Evolutionary conservation across 2,113 vertebrate genomes (phyloP), one percentile per base, ranked within the genome.

Genomic region (Peromyscus leucopus): DNA sequence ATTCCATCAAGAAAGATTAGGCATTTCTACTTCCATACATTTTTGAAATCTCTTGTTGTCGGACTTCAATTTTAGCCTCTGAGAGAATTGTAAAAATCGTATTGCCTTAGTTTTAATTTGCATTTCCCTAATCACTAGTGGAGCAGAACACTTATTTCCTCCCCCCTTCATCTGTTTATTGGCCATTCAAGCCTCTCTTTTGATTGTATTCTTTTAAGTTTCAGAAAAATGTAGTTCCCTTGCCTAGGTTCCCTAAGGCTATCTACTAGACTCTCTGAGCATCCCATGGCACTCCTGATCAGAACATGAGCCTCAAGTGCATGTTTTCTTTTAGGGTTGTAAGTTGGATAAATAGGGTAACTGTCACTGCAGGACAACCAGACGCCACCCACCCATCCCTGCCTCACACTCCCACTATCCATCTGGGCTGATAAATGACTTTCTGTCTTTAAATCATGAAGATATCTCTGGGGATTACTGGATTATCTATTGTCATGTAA

Each of bases 381-480:
- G 89, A 78, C 33, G 78, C 36, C 15, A 74, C 28, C 83, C 57
- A 78, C 21, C 3, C 82, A 28, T 78, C 39, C 36, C 2, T 33
- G 61, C 42, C 26, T 86, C 31, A 63, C 78, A 80, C 42, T 57
- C 33, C 21, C 6, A 57, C 1, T 22, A 26, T n/a, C 33, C 28
- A 46, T 39, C 1, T 15, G 72, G 17, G 57, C 74, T 13, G 90
- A 74, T 39, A 36, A 33, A 72, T 87, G n/a, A 46, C 8, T 42
- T 79, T 95, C 85, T 90, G 10, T 75, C 61, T 93, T 95, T 95
- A 79, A 90, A 88, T 36, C 55, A 67, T 83, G 22, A 89, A 87
- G 31, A 61, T 31, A 36, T 13, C 19, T 72, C n/a, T 22, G 24
- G 39, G 31, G 28, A 74, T 84, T 42, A 33, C n/a, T 39, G 2